Conservation (phyloP, 2,888 invertebrate species). For the Callosobruchus maculatus region DNA sequence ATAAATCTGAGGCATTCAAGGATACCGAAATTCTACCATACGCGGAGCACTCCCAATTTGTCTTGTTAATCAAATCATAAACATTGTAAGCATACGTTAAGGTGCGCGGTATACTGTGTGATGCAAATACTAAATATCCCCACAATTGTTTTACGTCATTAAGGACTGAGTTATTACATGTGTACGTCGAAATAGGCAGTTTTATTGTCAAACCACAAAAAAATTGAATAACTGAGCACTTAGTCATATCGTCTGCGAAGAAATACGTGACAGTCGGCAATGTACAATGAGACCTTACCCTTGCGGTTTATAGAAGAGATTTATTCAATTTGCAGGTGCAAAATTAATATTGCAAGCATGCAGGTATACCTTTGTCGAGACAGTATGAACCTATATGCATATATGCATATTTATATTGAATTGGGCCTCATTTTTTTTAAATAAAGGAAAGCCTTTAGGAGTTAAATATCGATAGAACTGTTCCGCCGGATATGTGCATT, state of each 20-base stretch:
- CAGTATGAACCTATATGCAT: no score
- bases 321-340: no score
- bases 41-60: background rate
- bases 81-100: background rate
- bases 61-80: background rate
- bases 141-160: background rate
- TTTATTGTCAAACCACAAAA: background rate
- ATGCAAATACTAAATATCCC: background rate
- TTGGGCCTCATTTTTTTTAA: no score
- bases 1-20: background rate
- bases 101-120: background rate
- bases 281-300: background rate
- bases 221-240: background rate
- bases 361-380: no score
- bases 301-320: no score
- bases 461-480: no score
- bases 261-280: background rate
- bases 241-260: background rate
- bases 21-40: background rate
- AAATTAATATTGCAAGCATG: no score
- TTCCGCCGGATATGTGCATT: no score
- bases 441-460: no score
- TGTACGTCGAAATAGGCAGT: background rate
- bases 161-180: background rate
- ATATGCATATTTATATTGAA: no score